phyloP scores from a whole-genome alignment of 2,113 vertebrate genomes.

The Sceloporus undulatus region DNA sequence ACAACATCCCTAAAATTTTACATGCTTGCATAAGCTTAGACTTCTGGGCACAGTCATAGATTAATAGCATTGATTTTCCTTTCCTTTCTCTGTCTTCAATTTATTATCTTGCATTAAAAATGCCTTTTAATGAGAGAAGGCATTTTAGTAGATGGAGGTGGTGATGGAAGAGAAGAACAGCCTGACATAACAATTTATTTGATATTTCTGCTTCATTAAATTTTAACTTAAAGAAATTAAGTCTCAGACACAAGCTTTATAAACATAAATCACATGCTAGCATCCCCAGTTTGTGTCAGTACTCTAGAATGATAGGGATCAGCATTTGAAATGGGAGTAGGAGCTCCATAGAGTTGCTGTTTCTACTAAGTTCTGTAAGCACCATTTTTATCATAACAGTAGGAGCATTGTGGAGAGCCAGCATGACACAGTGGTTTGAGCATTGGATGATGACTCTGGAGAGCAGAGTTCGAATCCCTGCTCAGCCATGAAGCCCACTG shows the following conservation, averaged over 20 bases:
- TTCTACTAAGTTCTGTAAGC: background rate
- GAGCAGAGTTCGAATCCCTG: too few species aligned
- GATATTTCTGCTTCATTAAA: constrained; percentile 17
- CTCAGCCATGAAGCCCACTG: too few species aligned
- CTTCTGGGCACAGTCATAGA: background rate
- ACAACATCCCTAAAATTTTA: too few species aligned
- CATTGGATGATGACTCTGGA: too few species aligned
- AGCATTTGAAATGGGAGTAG: too few species aligned
- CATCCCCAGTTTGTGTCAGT: background rate
- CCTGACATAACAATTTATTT: constrained; percentile 3
- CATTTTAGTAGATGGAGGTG: background rate
- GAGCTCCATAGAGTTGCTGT: background rate
- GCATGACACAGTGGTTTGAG: too few species aligned
- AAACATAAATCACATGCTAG: background rate
- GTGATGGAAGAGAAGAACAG: background rate
- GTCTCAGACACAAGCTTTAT: background rate
- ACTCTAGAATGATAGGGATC: background rate
- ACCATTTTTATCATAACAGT: background rate
- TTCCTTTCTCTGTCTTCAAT: background rate
- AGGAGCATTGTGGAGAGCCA: background rate
- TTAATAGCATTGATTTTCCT: background rate
- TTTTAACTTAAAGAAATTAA: constrained; percentile 26
- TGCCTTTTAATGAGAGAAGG: background rate
- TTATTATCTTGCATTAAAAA: background rate
- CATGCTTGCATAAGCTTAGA: too few species aligned